Base-by-base conservation (phyloP, 1,140 invertebrate genomes). In the Gonioctena quinquepunctata region DNA sequence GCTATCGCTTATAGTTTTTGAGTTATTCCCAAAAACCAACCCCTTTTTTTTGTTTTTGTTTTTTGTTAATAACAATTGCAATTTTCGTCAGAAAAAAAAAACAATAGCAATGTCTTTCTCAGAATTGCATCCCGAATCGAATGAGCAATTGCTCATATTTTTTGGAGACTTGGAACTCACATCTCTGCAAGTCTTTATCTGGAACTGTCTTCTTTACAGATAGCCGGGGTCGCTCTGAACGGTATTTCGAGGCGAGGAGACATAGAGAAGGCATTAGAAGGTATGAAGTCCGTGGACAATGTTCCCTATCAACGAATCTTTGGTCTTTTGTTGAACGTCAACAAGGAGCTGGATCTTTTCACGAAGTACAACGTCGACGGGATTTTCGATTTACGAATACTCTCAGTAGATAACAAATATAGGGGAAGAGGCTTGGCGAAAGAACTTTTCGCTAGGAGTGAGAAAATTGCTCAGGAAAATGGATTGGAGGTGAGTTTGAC, bases 371-470 rank as follows among this genome's bases (percentile, higher is more conserved):
- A 87, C 54, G 89, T 93, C 3, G 88, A 92, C 26, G 86, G 89
- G 66, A 87, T 93, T n/a, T 91, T 94, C 74, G 93, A 94, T 80
- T 90, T 91, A 72, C 86, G 92, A 54, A 93, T 94, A 69, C 88
- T 94, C 7, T 92, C 91, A 23, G 91, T 94, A 4, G 90, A 92
- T 66, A 85, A 88, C 21, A 81, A 84, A 50, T 92, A 87, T 69
- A 86, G 93, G 6, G 92, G 92, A 0, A 85, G 83, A 72, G 92
- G 92, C 8, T 83, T 94, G 49, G 92, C 91, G 1, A 90, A 90
- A 69, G 85, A 90, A 71, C 84, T 94, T 6, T 88, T 94, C 79
- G 82, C 83, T 5, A 86, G 87, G 18, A 90, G 90, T 76, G 86
- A 91, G 65, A 84, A 88, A 18, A 81, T 89, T n/a, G 92, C 91